Percentiles rank a stretch among this genome's conserved stretches.
Conservation (phyloP, 1,140 invertebrate species). For the Potamilus streckersoni region DNA sequence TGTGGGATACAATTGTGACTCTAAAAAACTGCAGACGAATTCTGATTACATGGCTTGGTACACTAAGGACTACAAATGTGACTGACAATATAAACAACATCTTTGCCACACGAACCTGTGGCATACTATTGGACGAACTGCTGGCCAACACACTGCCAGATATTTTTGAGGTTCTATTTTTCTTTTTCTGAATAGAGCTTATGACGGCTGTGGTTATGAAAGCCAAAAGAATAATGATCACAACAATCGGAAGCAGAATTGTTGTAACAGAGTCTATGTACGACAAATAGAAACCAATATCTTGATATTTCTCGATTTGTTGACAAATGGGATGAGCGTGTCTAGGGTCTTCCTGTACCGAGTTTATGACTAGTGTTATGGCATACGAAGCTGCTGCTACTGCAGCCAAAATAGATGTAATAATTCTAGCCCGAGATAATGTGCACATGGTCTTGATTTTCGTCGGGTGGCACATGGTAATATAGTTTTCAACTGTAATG, state of each 20-base stretch:
- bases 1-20: neutral
- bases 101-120: conserved; percentile 46
- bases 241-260: conserved; percentile 37
- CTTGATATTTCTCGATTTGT: conserved; percentile 10
- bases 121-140: conserved; percentile 11
- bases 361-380: conserved; percentile 25
- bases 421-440: conserved; percentile 74
- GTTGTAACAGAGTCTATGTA: conserved; percentile 44
- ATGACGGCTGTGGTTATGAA: conserved; percentile 36
- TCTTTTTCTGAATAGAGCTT: conserved; percentile 13
- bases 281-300: conserved; percentile 25
- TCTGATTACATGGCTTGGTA: conserved; percentile 38
- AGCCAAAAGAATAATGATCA: conserved; percentile 38
- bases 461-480: conserved; percentile 82
- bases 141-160: conserved; percentile 5
- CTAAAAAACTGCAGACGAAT: conserved; percentile 32
- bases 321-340: conserved; percentile 8
- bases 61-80: conserved; percentile 42
- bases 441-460: conserved; percentile 82
- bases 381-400: conserved; percentile 73
- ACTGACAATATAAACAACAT: conserved; percentile 49
- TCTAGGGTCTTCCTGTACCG: conserved; percentile 5
- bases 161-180: conserved; percentile 14
- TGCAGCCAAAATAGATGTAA: conserved; percentile 71
- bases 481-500: conserved; percentile 86